These are phyloP conservation scores for Megathymus violae DNA, from an alignment of 1,140 invertebrate genomes.

Conservation along the genomic window DNA sequence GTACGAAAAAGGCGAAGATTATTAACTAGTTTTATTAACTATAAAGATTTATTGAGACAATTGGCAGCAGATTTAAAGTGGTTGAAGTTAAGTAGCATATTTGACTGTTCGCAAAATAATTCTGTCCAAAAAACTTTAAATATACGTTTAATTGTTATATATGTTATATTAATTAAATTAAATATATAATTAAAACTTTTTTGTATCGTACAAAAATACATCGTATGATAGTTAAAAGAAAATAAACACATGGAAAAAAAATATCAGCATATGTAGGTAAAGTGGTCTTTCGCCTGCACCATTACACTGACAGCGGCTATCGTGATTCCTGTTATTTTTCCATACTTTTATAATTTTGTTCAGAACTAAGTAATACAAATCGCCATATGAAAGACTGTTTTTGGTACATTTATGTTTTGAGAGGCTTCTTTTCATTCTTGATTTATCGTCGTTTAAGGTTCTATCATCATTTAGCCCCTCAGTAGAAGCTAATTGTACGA, in stretches of 20 bases:
- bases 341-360: conserved; percentile 49
- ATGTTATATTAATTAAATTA: conserved; percentile 10
- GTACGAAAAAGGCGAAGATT: conserved; percentile 15
- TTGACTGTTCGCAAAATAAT: conserved; percentile 47
- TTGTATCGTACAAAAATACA: neutral
- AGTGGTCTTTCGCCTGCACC: conserved; percentile 17
- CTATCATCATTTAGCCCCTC: neutral
- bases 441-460: conserved; percentile 24
- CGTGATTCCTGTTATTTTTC: conserved; percentile 40
- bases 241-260: conserved; percentile 16
- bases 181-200: conserved; percentile 26
- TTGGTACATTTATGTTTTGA: conserved; percentile 19
- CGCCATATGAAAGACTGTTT: conserved; percentile 49
- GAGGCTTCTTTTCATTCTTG: conserved; percentile 41
- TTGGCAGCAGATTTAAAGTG: conserved; percentile 52
- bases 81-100: conserved; percentile 56
- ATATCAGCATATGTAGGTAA: neutral
- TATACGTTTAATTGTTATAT: neutral
- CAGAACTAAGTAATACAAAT: conserved; percentile 61
- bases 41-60: conserved; percentile 48
- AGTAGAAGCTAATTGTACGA: neutral
- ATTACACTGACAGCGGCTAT: conserved; percentile 51
- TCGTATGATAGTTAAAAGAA: neutral
- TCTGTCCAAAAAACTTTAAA: neutral
- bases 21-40: conserved; percentile 40